phyloP scores from a whole-genome alignment of 1,140 invertebrate species.

The Pomacea maculata region DNA sequence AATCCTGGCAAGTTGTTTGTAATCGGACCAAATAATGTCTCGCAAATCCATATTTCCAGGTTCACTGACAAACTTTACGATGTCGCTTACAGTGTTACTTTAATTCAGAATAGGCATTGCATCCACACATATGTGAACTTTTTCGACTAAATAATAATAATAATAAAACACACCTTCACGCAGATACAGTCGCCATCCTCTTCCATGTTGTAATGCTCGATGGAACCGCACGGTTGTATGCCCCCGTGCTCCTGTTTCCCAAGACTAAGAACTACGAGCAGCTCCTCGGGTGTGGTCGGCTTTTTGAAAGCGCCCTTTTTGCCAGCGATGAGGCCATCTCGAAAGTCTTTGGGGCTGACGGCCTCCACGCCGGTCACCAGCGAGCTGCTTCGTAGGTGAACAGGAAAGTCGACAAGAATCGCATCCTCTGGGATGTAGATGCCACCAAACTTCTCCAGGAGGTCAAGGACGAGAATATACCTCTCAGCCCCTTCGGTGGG shows the following conservation, averaged over 20 bases:
- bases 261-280: conserved; percentile 27
- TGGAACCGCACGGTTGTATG: conserved; percentile 32
- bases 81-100: no score
- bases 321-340: conserved; percentile 37
- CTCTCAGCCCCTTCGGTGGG: conserved; percentile 24
- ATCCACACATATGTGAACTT: no score
- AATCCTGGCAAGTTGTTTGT: no score
- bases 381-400: conserved; percentile 31
- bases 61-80: no score
- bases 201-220: conserved; percentile 27
- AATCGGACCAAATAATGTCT: no score
- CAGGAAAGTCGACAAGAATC: conserved; percentile 39
- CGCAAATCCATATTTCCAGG: no score
- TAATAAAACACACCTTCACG: conserved; percentile 18
- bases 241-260: conserved; percentile 28
- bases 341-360: conserved; percentile 21
- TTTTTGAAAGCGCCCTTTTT: conserved; percentile 33
- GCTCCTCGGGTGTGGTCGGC: conserved; percentile 30
- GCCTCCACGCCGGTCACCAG: conserved; percentile 35
- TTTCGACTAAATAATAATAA: no score
- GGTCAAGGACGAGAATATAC: conserved; percentile 32
- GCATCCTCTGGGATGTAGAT: conserved; percentile 41
- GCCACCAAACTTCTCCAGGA: conserved; percentile 36
- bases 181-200: conserved; percentile 31
- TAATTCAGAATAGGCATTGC: no score